These are phyloP conservation scores for Chloropsis cyanopogon DNA, from an alignment of 2,113 vertebrate species.

Conservation along the genomic window DNA sequence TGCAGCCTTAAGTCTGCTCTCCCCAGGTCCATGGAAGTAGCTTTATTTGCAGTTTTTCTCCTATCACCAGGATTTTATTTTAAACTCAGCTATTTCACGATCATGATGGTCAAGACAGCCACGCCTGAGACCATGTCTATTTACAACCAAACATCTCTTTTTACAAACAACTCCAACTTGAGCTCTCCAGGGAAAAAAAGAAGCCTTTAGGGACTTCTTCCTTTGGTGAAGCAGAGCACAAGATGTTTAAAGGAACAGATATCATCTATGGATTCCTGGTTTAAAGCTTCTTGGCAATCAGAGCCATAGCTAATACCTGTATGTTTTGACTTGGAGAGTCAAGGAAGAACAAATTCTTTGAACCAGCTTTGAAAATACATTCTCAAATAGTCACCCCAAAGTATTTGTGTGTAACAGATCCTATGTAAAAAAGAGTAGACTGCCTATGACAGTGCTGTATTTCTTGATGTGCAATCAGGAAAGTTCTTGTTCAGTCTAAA, in stretches of 20 bases:
- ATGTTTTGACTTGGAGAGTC: background rate
- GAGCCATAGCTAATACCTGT: background rate
- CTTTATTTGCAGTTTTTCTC: background rate
- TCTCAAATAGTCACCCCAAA: background rate
- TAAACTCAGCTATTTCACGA: background rate
- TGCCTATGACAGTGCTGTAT: background rate
- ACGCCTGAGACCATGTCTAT: rapidly evolving
- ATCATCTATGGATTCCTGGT: background rate
- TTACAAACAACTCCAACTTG: background rate
- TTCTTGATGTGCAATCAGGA: background rate
- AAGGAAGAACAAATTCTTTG: background rate
- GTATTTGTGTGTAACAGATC: background rate
- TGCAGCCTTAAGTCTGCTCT: background rate
- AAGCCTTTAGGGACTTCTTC: background rate
- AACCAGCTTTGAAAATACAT: background rate
- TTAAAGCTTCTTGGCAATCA: background rate
- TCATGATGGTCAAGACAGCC: background rate
- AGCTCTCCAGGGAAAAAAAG: background rate
- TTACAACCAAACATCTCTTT: background rate
- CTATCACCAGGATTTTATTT: background rate
- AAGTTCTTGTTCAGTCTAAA: background rate
- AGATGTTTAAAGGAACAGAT: background rate
- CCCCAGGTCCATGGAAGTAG: background rate
- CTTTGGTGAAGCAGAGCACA: background rate
- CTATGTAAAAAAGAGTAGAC: background rate